phyloP scores from a whole-genome alignment of 2,113 vertebrate species.

The Saccopteryx bilineata region DNA sequence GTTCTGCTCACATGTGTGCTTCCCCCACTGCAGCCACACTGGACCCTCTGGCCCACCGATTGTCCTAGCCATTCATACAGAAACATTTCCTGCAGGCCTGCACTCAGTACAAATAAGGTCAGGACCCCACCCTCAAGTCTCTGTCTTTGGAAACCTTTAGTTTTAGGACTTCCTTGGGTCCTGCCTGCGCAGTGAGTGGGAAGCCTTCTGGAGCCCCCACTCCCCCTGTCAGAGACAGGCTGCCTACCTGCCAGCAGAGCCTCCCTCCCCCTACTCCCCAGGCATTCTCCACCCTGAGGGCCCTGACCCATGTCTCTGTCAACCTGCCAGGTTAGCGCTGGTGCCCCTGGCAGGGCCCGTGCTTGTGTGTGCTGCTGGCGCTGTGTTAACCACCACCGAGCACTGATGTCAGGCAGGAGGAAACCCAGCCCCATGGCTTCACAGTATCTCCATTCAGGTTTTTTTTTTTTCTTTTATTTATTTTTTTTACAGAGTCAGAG shows the following conservation, averaged over 20 bases:
- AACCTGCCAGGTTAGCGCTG: neutral
- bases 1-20: neutral
- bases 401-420: slow-evolving; percentile 28
- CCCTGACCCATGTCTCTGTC: neutral
- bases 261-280: neutral
- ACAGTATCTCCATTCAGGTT: slow-evolving; percentile 26
- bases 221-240: neutral
- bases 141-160: neutral
- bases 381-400: neutral
- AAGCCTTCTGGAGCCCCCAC: neutral
- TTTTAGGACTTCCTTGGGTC: neutral
- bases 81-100: neutral
- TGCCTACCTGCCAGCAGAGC: neutral
- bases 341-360: neutral
- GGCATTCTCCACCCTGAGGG: neutral
- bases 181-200: neutral
- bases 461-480: slow-evolving; percentile 24
- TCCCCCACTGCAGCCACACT: neutral
- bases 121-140: neutral
- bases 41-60: neutral
- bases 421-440: neutral
- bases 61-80: neutral
- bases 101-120: neutral
- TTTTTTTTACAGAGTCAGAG: too few relatives aligned
- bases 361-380: neutral